Conservation (phyloP, 2,888 invertebrate genomes). For the Nephrocerus scutellatus region DNA sequence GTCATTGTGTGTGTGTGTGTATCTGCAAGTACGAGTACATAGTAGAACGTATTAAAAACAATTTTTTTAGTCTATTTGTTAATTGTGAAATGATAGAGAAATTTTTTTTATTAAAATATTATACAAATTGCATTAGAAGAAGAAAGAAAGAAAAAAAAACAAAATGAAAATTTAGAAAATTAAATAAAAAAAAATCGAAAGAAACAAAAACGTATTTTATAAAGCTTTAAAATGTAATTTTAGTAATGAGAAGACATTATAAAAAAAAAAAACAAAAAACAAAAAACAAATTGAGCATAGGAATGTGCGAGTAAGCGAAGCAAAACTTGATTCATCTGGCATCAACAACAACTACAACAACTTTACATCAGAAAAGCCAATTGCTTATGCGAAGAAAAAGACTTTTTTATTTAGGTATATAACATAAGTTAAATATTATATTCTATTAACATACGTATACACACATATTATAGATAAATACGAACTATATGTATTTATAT, state of each 20-base stretch:
- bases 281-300: conserved; percentile 12
- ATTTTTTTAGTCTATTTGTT: too few species aligned
- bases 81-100: too few species aligned
- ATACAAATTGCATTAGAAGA: conserved; percentile 9
- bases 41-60: too few species aligned
- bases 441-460: background rate
- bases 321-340: too few species aligned
- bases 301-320: conserved; percentile 17
- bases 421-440: background rate
- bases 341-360: background rate
- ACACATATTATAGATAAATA: too few species aligned
- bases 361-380: conserved; percentile 3
- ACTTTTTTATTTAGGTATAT: conserved; percentile 21
- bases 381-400: conserved; percentile 24
- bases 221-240: conserved; percentile 23
- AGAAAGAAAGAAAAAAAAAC: conserved; percentile 13
- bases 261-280: conserved; percentile 19
- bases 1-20: too few species aligned
- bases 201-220: conserved; percentile 17
- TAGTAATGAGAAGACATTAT: conserved; percentile 18
- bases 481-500: too few species aligned
- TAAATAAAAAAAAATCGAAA: conserved; percentile 8
- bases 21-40: too few species aligned
- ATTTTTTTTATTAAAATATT: conserved; percentile 18
- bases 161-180: conserved; percentile 9